Evolutionary conservation across 1,140 invertebrate genomes (phyloP).

Genomic region (Uloborus diversus): DNA sequence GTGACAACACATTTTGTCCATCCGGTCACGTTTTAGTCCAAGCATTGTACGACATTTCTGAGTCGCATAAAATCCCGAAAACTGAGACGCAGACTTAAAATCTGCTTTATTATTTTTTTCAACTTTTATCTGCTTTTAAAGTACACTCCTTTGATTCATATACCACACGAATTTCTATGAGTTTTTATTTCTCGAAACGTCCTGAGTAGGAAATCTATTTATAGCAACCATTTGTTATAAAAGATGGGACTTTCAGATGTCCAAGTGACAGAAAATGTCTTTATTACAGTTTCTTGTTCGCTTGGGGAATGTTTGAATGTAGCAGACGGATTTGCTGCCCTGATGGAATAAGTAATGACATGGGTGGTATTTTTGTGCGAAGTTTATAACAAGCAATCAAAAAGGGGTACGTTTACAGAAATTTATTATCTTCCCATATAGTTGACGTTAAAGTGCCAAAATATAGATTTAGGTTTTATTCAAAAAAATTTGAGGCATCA

Average conservation of each 20-base stretch:
- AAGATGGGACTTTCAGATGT: neutral
- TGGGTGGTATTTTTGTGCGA: no score
- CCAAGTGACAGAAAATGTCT: neutral
- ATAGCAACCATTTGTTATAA: neutral
- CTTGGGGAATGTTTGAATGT: no score
- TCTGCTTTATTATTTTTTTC: slow-evolving; percentile 10
- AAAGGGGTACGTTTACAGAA: no score
- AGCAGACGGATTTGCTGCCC: no score
- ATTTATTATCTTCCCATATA: no score
- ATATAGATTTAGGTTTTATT: no score
- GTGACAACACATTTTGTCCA: neutral
- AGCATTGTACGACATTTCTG: slow-evolving; percentile 1
- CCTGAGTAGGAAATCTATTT: neutral
- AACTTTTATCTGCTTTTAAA: slow-evolving; percentile 11
- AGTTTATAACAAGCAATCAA: no score
- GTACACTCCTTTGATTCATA: slow-evolving; percentile 8
- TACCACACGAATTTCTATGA: no score
- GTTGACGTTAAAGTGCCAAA: no score
- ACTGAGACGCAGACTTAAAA: slow-evolving; percentile 26
- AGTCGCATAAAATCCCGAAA: slow-evolving; percentile 22
- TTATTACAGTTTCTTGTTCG: neutral
- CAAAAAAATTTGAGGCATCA: no score
- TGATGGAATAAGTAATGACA: no score
- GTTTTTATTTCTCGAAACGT: neutral
- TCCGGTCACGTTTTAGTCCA: slow-evolving; percentile 19